phyloP scores from a whole-genome alignment of 2,113 vertebrate genomes.

The Phoenicopterus ruber region DNA sequence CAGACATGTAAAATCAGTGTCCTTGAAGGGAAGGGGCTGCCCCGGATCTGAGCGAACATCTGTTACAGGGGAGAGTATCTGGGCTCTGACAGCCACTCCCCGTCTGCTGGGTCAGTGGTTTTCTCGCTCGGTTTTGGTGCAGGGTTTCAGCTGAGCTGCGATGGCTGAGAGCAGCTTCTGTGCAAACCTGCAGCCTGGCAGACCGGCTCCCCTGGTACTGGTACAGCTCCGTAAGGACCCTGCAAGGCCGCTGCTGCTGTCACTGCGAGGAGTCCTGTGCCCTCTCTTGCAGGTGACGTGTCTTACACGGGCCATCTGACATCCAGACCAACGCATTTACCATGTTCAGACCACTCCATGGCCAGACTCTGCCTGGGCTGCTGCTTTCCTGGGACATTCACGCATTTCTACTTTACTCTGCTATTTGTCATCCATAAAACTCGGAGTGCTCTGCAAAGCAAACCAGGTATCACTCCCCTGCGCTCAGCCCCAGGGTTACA shows the following conservation, averaged over 20 bases:
- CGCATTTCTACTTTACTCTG: neutral
- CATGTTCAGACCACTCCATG: too few species aligned
- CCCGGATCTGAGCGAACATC: neutral
- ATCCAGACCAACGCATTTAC: neutral
- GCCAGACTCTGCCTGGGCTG: neutral
- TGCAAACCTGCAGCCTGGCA: accelerated
- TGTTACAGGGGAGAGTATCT: neutral
- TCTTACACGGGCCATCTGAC: neutral
- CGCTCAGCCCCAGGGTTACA: neutral
- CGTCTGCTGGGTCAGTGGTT: neutral
- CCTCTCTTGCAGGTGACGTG: neutral
- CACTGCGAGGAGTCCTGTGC: neutral
- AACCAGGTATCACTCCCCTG: neutral
- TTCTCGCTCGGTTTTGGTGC: neutral
- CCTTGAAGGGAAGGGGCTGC: neutral
- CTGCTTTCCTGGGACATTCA: too few species aligned
- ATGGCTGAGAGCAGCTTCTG: neutral
- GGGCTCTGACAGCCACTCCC: neutral
- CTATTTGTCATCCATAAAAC: neutral
- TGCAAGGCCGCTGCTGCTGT: too few species aligned
- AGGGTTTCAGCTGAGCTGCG: neutral
- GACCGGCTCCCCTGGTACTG: neutral
- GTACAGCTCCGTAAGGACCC: neutral
- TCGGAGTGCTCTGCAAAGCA: neutral
- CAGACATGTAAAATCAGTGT: neutral